These are phyloP conservation scores for Rugalucina vietnamica DNA, from an alignment of 2,888 invertebrate species.

Conservation along the genomic window DNA sequence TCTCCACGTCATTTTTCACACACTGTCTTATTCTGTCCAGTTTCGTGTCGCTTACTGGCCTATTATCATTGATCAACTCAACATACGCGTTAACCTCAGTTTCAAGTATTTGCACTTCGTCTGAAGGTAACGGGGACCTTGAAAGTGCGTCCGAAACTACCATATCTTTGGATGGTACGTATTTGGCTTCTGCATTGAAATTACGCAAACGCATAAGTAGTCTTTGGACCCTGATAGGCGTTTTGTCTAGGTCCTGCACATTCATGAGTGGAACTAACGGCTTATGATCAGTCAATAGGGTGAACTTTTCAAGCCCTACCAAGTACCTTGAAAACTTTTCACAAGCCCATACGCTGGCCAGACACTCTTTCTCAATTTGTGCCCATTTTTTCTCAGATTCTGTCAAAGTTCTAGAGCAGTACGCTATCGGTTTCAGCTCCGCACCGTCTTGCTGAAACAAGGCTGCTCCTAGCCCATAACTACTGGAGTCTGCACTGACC, in stretches of 20 bases:
- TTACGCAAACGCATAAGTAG: slow-evolving; percentile 58
- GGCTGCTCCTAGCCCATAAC: slow-evolving; percentile 63
- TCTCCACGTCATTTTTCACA: slow-evolving; percentile 9
- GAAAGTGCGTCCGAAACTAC: slow-evolving; percentile 52
- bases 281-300: slow-evolving; percentile 64
- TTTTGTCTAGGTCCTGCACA: slow-evolving; percentile 46
- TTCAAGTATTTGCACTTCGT: neutral
- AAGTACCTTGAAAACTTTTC: slow-evolving; percentile 52
- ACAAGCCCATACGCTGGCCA: slow-evolving; percentile 59
- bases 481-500: slow-evolving; percentile 65
- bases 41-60: neutral
- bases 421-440: slow-evolving; percentile 59
- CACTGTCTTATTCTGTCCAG: slow-evolving; percentile 19
- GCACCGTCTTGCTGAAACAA: slow-evolving; percentile 50
- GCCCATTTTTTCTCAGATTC: slow-evolving; percentile 58
- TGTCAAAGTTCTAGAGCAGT: slow-evolving; percentile 62
- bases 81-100: neutral
- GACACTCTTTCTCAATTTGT: slow-evolving; percentile 63
- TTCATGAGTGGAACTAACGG: slow-evolving; percentile 64
- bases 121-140: slow-evolving; percentile 23
- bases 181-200: slow-evolving; percentile 1
- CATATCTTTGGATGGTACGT: neutral
- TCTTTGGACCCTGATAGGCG: slow-evolving; percentile 60
- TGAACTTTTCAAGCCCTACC: slow-evolving; percentile 55
- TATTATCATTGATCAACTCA: neutral